Conservation (phyloP, 1,140 invertebrate genomes). For the Rhopalosiphum maidis region DNA sequence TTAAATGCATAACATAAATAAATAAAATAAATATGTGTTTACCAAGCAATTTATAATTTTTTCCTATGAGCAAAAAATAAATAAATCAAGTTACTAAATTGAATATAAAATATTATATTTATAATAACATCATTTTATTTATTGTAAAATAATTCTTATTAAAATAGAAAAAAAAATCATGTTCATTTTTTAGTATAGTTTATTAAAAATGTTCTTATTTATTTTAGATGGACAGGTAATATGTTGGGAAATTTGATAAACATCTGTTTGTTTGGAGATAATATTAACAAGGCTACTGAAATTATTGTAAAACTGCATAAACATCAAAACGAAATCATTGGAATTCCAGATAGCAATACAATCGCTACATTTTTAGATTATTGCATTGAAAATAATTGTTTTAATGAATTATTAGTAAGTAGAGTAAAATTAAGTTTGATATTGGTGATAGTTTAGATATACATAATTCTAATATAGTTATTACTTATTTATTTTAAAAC, state of each 20-base stretch:
- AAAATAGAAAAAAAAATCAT: not conserved
- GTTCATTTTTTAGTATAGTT: not conserved
- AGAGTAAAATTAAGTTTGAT: not conserved
- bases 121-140: too few relatives aligned
- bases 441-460: not conserved
- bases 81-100: too few relatives aligned
- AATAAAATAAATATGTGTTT: too few relatives aligned
- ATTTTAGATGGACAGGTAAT: conserved; percentile 67
- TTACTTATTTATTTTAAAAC: not conserved
- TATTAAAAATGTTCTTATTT: not conserved
- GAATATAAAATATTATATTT: too few relatives aligned
- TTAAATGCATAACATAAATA: too few relatives aligned
- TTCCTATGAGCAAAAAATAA: too few relatives aligned
- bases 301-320: conserved; percentile 67
- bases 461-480: not conserved
- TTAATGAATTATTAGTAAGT: conserved; percentile 65
- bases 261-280: conserved; percentile 64
- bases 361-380: conserved; percentile 65
- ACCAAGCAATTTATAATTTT: too few relatives aligned
- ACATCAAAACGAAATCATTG: conserved; percentile 66
- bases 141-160: too few relatives aligned
- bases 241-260: conserved; percentile 68
- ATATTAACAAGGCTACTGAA: conserved; percentile 65
- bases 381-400: conserved; percentile 65
- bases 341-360: conserved; percentile 65